Evolutionary conservation across 2,113 vertebrate species (phyloP).

Genomic region (Microcebus ravelobensis): DNA sequence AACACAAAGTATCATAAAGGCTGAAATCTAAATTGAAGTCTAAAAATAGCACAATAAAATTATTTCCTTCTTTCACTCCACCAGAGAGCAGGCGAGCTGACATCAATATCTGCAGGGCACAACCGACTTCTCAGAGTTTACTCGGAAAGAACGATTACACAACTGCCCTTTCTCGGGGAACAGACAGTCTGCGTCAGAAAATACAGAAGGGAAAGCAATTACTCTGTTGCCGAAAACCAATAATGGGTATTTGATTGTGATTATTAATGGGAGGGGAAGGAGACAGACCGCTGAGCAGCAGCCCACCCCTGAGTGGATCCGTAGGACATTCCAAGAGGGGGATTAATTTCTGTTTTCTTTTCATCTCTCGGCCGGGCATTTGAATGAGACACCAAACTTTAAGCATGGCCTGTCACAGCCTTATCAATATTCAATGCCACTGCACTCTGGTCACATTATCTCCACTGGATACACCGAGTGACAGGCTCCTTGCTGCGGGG

Average conservation of each 20-base stretch:
- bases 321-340: conserved; percentile 48
- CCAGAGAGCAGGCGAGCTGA: conserved; percentile 19
- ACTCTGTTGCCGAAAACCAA: conserved; percentile 75
- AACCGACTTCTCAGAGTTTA: conserved; percentile 56
- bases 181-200: conserved; percentile 68
- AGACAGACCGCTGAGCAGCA: conserved; percentile 52
- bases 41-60: conserved; percentile 76
- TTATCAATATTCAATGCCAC: conserved; percentile 83
- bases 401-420: conserved; percentile 82
- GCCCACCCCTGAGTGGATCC: conserved; percentile 59
- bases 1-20: conserved; percentile 52
- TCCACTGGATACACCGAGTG: conserved; percentile 81
- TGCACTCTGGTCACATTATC: conserved; percentile 80
- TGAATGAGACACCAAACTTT: conserved; percentile 78
- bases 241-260: conserved; percentile 79
- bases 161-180: conserved; percentile 47
- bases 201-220: conserved; percentile 66
- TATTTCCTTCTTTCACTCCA: conserved; percentile 52
- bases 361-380: conserved; percentile 76
- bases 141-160: conserved; percentile 37
- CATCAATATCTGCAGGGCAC: conserved; percentile 58
- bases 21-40: conserved; percentile 75
- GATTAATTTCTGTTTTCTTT: conserved; percentile 77
- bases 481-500: conserved; percentile 72
- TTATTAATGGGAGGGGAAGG: conserved; percentile 80